phyloP scores from a whole-genome alignment of 2,113 vertebrate genomes.

The Ovis canadensis region DNA sequence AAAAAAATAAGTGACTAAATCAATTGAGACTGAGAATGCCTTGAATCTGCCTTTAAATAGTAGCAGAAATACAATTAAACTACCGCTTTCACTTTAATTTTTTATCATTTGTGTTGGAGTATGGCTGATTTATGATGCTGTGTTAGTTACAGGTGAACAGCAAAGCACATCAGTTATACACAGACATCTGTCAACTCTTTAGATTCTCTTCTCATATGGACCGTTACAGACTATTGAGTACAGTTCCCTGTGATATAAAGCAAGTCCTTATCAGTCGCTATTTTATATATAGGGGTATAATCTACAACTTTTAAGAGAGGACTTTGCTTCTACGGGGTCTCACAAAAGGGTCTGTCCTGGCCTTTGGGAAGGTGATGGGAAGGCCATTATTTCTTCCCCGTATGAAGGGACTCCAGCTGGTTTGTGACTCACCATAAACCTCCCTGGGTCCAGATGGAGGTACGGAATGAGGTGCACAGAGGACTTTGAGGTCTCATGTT shows the following conservation, averaged over 20 bases:
- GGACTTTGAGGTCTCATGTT: not conserved
- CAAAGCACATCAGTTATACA: not conserved
- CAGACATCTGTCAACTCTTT: not conserved
- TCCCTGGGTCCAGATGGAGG: not conserved
- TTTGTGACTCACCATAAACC: not conserved
- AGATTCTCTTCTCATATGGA: not conserved
- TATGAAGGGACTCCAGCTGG: not conserved
- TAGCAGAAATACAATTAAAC: not conserved
- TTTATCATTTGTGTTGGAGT: not conserved
- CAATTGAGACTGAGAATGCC: not conserved
- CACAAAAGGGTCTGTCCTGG: not conserved
- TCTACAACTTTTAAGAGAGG: not conserved
- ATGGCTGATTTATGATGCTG: not conserved
- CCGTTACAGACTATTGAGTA: not conserved
- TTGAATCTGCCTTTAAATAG: not conserved
- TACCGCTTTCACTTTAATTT: not conserved
- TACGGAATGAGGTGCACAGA: not conserved
- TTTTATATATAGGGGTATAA: not conserved
- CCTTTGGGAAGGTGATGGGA: not conserved
- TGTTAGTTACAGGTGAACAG: not conserved
- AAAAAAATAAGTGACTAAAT: not conserved
- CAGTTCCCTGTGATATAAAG: not conserved
- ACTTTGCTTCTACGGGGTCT: not conserved
- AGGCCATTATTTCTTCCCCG: not conserved
- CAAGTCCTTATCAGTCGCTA: not conserved